These are phyloP conservation scores for Lycia hirtaria DNA, from an alignment of 2,888 invertebrate genomes.

Conservation along the genomic window DNA sequence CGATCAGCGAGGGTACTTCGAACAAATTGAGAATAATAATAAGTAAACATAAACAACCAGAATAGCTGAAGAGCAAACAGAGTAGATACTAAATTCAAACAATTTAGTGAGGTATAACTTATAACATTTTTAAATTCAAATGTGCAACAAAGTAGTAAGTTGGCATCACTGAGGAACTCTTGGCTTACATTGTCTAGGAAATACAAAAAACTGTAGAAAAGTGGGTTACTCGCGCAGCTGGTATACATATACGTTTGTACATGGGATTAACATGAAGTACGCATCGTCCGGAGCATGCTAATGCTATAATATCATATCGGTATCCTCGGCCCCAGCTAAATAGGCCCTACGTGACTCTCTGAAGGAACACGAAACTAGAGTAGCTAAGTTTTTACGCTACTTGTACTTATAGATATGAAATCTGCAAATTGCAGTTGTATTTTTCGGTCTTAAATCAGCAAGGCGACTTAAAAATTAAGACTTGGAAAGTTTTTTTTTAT, in stretches of 20 bases:
- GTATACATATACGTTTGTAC: neutral
- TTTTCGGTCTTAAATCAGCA: too few species aligned
- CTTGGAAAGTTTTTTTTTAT: too few species aligned
- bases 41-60: conserved; percentile 1
- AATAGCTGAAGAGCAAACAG: neutral
- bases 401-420: neutral
- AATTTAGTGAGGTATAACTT: neutral
- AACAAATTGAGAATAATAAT: neutral
- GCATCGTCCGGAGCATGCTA: conserved; percentile 32
- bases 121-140: neutral
- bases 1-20: neutral
- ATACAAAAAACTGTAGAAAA: too few species aligned
- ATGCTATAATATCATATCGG: conserved; percentile 54
- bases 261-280: conserved; percentile 16
- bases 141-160: too few species aligned
- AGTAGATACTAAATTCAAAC: neutral
- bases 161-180: too few species aligned
- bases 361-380: conserved; percentile 35
- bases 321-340: conserved; percentile 51
- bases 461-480: too few species aligned
- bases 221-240: neutral
- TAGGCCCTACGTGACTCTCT: conserved; percentile 55
- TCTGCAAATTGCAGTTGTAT: too few species aligned
- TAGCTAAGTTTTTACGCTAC: conserved; percentile 22
- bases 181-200: too few species aligned